These are phyloP conservation scores for Gymnocheta viridis DNA, from an alignment of 2,888 invertebrate species.

Conservation along the genomic window DNA sequence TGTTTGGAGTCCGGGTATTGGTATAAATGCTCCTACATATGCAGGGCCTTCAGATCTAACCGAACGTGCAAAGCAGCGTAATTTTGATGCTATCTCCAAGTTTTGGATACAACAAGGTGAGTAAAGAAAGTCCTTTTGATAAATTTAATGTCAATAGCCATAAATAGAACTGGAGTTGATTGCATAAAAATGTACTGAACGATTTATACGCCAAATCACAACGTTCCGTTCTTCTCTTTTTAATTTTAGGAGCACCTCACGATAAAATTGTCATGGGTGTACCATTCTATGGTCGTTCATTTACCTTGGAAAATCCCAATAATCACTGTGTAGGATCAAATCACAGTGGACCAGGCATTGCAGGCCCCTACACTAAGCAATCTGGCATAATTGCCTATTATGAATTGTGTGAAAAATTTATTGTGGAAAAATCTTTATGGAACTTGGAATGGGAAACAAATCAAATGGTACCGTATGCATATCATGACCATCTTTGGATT, in stretches of 20 bases:
- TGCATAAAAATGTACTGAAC: not conserved
- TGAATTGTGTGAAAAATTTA: slow-evolving; percentile 85
- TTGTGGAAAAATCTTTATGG: slow-evolving; percentile 83
- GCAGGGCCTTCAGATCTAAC: slow-evolving; percentile 81
- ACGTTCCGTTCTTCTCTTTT: no score
- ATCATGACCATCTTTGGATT: slow-evolving; percentile 85
- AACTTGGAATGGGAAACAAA: slow-evolving; percentile 84
- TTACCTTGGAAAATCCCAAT: slow-evolving; percentile 82
- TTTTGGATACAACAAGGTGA: slow-evolving; percentile 92
- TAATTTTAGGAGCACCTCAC: slow-evolving; percentile 82
- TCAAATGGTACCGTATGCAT: slow-evolving; percentile 87
- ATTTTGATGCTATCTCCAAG: slow-evolving; percentile 90
- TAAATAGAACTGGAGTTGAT: not conserved
- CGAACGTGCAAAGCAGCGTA: slow-evolving; percentile 83
- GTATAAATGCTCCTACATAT: slow-evolving; percentile 87
- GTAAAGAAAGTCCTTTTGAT: not conserved
- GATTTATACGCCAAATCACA: no score
- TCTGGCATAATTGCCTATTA: slow-evolving; percentile 87
- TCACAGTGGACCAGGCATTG: slow-evolving; percentile 13
- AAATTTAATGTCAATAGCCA: not conserved
- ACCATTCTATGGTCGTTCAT: slow-evolving; percentile 87
- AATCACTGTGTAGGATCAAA: slow-evolving; percentile 75
- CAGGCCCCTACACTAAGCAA: slow-evolving; percentile 85
- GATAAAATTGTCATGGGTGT: slow-evolving; percentile 87
- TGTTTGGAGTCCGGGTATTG: slow-evolving; percentile 85